Percentiles rank a stretch among this genome's conserved stretches.
These are phyloP conservation scores for Ifrita kowaldi DNA, from an alignment of 2,113 vertebrate genomes.

Conservation along the genomic window DNA sequence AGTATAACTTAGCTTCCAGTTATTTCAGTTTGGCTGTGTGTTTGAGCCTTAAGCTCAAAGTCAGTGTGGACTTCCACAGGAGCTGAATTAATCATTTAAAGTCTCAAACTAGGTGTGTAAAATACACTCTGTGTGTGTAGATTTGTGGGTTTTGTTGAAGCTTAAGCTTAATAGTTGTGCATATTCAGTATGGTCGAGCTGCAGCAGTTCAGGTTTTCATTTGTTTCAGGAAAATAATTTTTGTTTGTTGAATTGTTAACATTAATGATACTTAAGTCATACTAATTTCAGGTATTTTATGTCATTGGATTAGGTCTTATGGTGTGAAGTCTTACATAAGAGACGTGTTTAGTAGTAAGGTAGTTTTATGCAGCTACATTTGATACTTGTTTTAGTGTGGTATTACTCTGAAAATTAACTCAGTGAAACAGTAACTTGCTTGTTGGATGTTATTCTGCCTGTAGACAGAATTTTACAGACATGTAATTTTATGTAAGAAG, in stretches of 20 bases:
- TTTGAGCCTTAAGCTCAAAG: background rate
- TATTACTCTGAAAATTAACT: background rate
- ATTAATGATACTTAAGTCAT: background rate
- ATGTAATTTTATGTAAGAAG: background rate
- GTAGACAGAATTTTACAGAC: background rate
- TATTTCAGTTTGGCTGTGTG: background rate
- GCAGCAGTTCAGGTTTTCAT: background rate
- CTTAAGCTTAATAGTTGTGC: background rate
- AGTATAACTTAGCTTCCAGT: background rate
- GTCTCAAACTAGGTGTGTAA: background rate
- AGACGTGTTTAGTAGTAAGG: background rate
- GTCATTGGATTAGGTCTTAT: background rate
- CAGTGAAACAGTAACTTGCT: background rate
- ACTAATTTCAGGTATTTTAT: background rate
- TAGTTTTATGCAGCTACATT: background rate
- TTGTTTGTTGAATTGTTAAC: background rate
- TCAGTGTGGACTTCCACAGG: background rate
- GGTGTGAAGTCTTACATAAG: background rate
- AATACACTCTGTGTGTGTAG: background rate
- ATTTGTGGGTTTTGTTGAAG: background rate
- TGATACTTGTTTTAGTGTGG: background rate
- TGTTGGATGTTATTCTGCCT: background rate
- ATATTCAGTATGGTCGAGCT: background rate
- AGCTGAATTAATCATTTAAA: background rate
- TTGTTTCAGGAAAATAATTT: background rate